phyloP scores from a whole-genome alignment of 2,888 invertebrate species.

The Neoitamus cyanurus region DNA sequence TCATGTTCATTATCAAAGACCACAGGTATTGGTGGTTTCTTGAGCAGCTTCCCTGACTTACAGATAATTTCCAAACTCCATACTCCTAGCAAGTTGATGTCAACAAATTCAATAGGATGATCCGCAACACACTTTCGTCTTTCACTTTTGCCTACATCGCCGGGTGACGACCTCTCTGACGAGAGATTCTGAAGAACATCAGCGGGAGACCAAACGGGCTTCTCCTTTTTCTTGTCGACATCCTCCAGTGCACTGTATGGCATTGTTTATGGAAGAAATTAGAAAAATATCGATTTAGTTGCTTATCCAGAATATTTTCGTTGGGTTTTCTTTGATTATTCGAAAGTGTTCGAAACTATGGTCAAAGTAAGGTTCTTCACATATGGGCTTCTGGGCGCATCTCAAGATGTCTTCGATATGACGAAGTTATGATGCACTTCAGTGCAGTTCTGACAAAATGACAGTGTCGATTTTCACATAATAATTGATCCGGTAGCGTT shows the following conservation, averaged over 20 bases:
- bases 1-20: slow-evolving; percentile 67
- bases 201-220: slow-evolving; percentile 59
- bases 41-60: slow-evolving; percentile 61
- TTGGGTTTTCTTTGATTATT: too few species aligned
- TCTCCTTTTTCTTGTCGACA: slow-evolving; percentile 56
- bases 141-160: not conserved
- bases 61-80: slow-evolving; percentile 61
- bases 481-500: not conserved
- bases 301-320: not conserved
- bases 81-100: slow-evolving; percentile 55
- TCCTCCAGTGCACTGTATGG: slow-evolving; percentile 56
- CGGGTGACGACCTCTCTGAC: slow-evolving; percentile 58
- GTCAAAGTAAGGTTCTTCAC: not conserved
- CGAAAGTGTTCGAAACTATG: not conserved
- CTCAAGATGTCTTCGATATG: not conserved
- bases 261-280: slow-evolving; percentile 11
- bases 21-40: slow-evolving; percentile 59
- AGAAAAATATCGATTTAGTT: not conserved
- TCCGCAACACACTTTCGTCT: slow-evolving; percentile 54
- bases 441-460: too few species aligned
- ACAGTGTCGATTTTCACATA: not conserved
- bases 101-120: slow-evolving; percentile 58
- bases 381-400: not conserved
- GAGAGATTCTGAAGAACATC: slow-evolving; percentile 57
- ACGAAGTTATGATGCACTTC: not conserved